Percentiles rank a stretch among this genome's conserved stretches.
Evolutionary conservation across 2,888 invertebrate genomes (phyloP).

Genomic region (Tolmerus cingulatus): DNA sequence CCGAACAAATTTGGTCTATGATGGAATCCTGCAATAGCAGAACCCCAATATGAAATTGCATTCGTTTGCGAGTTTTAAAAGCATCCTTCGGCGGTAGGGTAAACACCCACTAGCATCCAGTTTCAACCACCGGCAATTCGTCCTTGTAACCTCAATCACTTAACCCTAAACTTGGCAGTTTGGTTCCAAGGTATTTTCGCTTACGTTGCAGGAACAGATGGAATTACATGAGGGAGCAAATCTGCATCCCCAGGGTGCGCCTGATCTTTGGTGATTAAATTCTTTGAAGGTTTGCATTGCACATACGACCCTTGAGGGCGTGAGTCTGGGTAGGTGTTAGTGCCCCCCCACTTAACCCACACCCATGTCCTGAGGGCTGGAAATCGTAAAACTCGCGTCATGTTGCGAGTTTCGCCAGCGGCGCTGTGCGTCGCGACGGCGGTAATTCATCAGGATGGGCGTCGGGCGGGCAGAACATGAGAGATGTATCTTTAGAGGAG

Average conservation of each 20-base stretch:
- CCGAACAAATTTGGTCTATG: neutral
- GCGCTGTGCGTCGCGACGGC: neutral
- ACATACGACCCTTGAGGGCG: neutral
- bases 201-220: neutral
- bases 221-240: neutral
- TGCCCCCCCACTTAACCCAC: neutral
- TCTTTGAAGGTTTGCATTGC: neutral
- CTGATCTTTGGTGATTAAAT: neutral
- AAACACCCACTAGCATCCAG: neutral
- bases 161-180: neutral
- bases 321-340: neutral
- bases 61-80: neutral
- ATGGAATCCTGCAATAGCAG: neutral
- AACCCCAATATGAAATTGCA: neutral
- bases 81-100: neutral
- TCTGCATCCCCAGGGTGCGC: neutral
- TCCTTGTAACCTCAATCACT: neutral
- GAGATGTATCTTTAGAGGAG: neutral
- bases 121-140: neutral
- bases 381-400: neutral
- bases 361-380: neutral
- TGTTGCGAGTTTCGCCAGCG: neutral
- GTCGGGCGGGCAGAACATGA: neutral
- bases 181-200: neutral
- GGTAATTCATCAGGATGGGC: neutral